Evolutionary conservation across 2,113 vertebrate genomes (phyloP).

Genomic region (Pheucticus melanocephalus): DNA sequence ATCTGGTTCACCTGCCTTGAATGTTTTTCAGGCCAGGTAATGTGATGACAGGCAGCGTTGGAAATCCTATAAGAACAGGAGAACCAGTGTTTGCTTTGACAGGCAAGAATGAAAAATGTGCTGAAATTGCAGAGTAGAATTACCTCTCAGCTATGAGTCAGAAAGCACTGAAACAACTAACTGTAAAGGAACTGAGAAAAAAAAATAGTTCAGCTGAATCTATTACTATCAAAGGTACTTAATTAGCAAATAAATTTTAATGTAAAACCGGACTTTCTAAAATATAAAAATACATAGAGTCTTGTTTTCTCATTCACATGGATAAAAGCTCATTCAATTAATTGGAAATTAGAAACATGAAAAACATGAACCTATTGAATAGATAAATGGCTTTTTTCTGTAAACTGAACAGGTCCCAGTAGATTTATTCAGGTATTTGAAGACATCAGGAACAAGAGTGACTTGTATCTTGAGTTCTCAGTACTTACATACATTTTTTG

Average conservation of each 20-base stretch:
- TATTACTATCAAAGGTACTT: neutral
- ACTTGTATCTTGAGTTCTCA: neutral
- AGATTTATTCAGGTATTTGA: conserved; percentile 11
- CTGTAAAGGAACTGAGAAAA: neutral
- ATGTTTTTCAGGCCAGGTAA: neutral
- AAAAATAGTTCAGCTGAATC: neutral
- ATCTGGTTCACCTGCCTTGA: neutral
- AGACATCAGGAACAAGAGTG: neutral
- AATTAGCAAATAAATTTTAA: neutral
- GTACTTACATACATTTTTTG: neutral
- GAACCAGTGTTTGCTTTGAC: neutral
- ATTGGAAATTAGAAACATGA: neutral
- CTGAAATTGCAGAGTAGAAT: neutral
- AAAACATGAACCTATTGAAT: neutral
- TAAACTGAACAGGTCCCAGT: neutral
- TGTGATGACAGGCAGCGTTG: neutral
- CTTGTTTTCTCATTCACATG: neutral
- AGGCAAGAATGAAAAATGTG: neutral
- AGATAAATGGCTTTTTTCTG: neutral
- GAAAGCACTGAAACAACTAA: neutral
- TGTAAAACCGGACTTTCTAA: neutral
- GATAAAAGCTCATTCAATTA: neutral
- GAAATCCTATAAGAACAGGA: neutral
- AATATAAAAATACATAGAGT: neutral
- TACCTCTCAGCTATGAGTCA: neutral